Percentiles rank a stretch among this genome's conserved stretches.
Evolutionary conservation across 2,797 vertebrate genomes (phyloP).

Genomic region (Harpagifer antarcticus): DNA sequence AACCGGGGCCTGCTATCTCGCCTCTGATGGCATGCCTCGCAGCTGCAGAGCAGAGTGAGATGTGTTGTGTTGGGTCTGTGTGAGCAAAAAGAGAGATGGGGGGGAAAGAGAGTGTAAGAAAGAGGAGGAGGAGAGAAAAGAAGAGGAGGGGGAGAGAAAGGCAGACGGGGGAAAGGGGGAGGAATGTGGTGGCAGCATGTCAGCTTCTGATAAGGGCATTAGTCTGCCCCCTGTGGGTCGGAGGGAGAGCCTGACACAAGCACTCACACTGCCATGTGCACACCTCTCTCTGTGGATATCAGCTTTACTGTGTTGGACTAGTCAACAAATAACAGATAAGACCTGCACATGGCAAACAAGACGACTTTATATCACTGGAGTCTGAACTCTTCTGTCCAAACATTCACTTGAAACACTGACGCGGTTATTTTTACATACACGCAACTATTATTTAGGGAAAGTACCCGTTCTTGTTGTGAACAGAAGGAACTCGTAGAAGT

Average conservation of each 20-base stretch:
- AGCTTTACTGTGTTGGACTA: slow-evolving; percentile 71
- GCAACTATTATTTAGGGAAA: slow-evolving; percentile 32
- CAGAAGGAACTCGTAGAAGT: slow-evolving; percentile 58
- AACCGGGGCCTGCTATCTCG: slow-evolving; percentile 36
- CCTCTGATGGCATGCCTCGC: slow-evolving; percentile 55
- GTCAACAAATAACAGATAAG: slow-evolving; percentile 77
- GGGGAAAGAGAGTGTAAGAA: slow-evolving; percentile 36
- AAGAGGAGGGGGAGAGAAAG: slow-evolving; percentile 23
- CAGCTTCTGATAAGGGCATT: slow-evolving; percentile 85
- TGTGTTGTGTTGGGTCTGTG: slow-evolving; percentile 50
- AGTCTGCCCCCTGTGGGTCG: slow-evolving; percentile 84
- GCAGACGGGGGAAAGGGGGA: slow-evolving; percentile 63
- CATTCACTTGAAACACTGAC: slow-evolving; percentile 35
- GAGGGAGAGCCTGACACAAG: slow-evolving; percentile 67
- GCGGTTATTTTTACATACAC: slow-evolving; percentile 31
- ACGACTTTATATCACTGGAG: slow-evolving; percentile 56
- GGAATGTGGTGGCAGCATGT: slow-evolving; percentile 78
- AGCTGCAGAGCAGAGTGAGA: slow-evolving; percentile 56
- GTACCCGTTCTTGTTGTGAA: slow-evolving; percentile 47
- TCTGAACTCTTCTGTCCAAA: slow-evolving; percentile 55
- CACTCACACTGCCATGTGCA: slow-evolving; percentile 16
- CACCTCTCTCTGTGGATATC: slow-evolving; percentile 69
- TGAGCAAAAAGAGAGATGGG: slow-evolving; percentile 29
- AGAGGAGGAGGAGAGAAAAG: slow-evolving; percentile 36
- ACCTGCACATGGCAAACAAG: slow-evolving; percentile 60